Conservation (phyloP, 2,113 vertebrate genomes). For the Syngnathus scovelli region DNA sequence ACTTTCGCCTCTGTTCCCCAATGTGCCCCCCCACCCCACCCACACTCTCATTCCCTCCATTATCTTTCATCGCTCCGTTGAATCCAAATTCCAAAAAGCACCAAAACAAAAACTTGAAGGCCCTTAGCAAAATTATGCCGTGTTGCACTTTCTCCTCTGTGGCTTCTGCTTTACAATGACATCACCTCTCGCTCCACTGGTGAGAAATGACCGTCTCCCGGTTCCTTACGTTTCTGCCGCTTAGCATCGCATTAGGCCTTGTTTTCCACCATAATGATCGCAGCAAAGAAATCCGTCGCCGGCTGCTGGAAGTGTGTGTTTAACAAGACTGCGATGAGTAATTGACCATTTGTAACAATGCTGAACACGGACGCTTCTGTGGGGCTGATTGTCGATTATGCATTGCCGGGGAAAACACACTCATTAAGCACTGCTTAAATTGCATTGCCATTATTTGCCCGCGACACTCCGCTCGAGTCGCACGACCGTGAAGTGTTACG, state of each 20-base stretch:
- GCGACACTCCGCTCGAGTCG: constrained; percentile 44
- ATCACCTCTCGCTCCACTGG: neutral
- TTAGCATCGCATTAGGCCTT: constrained; percentile 30
- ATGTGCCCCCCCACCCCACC: constrained; percentile 57
- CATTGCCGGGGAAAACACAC: constrained; percentile 64
- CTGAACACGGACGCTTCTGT: constrained; percentile 43
- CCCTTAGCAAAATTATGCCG: neutral
- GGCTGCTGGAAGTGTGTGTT: constrained; percentile 61
- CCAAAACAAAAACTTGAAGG: neutral
- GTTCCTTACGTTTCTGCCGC: constrained; percentile 23
- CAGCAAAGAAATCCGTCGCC: constrained; percentile 56
- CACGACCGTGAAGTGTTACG: constrained; percentile 50
- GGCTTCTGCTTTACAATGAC: neutral
- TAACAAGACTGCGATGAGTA: constrained; percentile 70
- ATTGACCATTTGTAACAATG: constrained; percentile 65
- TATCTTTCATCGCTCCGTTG: constrained; percentile 58
- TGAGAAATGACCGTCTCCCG: constrained; percentile 11
- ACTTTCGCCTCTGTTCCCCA: constrained; percentile 64
- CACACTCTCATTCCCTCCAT: constrained; percentile 65
- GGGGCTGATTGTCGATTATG: constrained; percentile 67
- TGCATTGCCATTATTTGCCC: constrained; percentile 58
- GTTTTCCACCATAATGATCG: constrained; percentile 58
- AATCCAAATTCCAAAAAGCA: neutral
- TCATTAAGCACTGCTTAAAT: constrained; percentile 68
- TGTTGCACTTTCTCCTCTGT: neutral